Evolutionary conservation across 2,888 invertebrate genomes (phyloP).

Genomic region (Nipponacmea schrenckii): DNA sequence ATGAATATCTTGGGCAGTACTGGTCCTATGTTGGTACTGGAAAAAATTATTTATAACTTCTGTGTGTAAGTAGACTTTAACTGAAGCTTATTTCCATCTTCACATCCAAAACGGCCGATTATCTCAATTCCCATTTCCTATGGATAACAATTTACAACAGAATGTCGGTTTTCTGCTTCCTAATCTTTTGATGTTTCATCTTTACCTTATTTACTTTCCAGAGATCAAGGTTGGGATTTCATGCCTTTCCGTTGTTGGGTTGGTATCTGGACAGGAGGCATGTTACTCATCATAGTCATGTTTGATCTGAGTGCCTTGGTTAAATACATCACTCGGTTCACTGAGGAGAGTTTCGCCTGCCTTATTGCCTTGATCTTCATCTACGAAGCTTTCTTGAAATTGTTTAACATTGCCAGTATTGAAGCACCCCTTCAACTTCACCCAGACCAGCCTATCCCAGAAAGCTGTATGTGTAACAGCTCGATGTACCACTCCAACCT

Average conservation of each 20-base stretch:
- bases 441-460: too few species aligned
- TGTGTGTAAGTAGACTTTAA: constrained; percentile 74
- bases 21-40: constrained; percentile 69
- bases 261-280: constrained; percentile 91
- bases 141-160: not conserved
- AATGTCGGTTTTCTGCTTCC: too few species aligned
- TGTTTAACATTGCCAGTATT: constrained; percentile 72
- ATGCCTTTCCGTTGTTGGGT: constrained; percentile 96
- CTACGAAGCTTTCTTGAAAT: constrained; percentile 96
- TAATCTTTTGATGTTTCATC: too few species aligned
- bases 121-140: not conserved
- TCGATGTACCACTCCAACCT: not conserved
- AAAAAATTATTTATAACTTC: constrained; percentile 92
- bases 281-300: constrained; percentile 87
- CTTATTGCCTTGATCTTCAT: constrained; percentile 98
- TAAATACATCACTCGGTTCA: constrained; percentile 96
- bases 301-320: constrained; percentile 95
- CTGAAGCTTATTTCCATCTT: not conserved
- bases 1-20: constrained; percentile 68
- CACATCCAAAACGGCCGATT: not conserved
- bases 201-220: constrained; percentile 26
- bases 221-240: constrained; percentile 81
- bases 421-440: constrained; percentile 14
- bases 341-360: constrained; percentile 97
- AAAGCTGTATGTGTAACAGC: not conserved